phyloP scores from a whole-genome alignment of 92 coral and sea anemone genomes.

The Epizoanthus stellaris region DNA sequence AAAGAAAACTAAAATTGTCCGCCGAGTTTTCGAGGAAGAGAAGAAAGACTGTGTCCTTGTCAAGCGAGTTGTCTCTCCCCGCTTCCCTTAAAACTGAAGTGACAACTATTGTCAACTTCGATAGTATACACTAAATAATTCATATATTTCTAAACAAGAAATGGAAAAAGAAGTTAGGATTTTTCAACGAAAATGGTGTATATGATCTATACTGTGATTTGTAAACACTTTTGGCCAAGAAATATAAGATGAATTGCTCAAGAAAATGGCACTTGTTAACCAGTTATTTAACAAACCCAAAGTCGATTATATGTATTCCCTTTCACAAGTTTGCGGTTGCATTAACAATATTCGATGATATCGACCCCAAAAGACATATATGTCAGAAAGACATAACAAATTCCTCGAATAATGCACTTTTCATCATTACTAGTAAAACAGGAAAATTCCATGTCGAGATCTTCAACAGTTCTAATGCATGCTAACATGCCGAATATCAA shows the following conservation, averaged over 20 bases:
- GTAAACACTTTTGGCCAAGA: neutral
- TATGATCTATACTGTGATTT: no score
- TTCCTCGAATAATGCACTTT: no score
- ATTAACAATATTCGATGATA: neutral
- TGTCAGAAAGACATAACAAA: no score
- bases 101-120: neutral
- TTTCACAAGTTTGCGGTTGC: neutral
- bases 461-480: no score
- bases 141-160: neutral
- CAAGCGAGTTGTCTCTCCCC: slow-evolving; percentile 3
- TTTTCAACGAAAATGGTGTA: no score
- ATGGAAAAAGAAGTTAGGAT: no score
- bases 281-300: neutral
- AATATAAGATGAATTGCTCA: neutral
- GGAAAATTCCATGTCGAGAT: no score
- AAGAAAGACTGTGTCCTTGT: no score
- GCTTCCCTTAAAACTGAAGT: neutral
- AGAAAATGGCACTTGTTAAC: neutral
- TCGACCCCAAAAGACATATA: neutral
- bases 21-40: no score
- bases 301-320: neutral
- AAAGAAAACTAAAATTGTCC: no score
- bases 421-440: no score
- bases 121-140: neutral
- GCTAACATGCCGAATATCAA: neutral